Conservation (phyloP, 2,113 vertebrate species). For the Thunnus maccoyii region DNA sequence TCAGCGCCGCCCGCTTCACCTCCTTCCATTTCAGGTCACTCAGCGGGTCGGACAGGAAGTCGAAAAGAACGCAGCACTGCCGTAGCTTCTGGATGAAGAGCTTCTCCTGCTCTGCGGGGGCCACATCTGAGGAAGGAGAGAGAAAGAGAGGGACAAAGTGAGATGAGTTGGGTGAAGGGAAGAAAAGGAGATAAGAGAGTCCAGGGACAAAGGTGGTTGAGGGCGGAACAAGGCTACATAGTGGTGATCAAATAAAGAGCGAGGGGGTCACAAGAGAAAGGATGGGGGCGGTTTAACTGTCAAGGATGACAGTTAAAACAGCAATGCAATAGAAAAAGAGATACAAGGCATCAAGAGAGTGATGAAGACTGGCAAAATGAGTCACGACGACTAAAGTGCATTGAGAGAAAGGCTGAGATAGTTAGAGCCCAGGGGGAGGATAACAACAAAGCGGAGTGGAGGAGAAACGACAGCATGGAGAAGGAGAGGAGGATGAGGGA, state of each 20-base stretch:
- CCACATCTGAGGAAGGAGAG: constrained; percentile 88
- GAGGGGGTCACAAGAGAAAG: constrained; percentile 28
- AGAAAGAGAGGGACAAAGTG: background rate
- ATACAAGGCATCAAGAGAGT: constrained; percentile 6
- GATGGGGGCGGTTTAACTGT: constrained; percentile 8
- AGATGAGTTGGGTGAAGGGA: background rate
- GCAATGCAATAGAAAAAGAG: background rate
- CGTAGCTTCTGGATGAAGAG: constrained; percentile 98
- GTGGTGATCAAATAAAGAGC: constrained; percentile 19
- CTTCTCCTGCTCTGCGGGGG: constrained; percentile 97
- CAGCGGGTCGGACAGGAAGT: constrained; percentile 97
- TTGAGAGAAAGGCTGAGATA: constrained; percentile 32
- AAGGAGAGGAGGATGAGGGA: constrained; percentile 17
- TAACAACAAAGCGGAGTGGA: constrained; percentile 1
- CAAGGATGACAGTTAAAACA: constrained; percentile 36
- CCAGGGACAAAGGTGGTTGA: background rate
- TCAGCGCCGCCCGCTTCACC: constrained; percentile 96
- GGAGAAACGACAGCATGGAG: constrained; percentile 10
- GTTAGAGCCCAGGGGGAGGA: constrained; percentile 19
- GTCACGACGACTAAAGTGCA: constrained; percentile 44
- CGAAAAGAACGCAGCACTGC: constrained; percentile 98
- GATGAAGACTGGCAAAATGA: constrained; percentile 43
- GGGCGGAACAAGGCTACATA: background rate
- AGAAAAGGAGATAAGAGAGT: background rate
- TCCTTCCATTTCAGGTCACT: constrained; percentile 99